Base-by-base conservation (phyloP, 2,888 invertebrate species). In the Tholera decimalis region DNA sequence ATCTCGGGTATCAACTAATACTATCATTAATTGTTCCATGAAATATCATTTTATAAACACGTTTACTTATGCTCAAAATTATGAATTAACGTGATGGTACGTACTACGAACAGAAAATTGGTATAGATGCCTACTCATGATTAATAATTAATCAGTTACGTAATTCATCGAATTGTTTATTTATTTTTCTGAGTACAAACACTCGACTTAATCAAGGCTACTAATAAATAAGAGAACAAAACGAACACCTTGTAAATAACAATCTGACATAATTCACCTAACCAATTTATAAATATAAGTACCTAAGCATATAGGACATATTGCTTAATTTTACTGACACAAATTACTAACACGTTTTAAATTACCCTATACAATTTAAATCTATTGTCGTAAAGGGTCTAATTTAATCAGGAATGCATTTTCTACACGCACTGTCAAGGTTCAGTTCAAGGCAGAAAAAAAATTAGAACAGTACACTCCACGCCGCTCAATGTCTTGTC, bases 401-500 rank as follows among this genome's bases (percentile, higher is more conserved):
- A 64, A 51, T 70, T 62, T 70, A 33, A 57, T 30, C 55, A 72
- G 54, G 73, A 83, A 78, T 80, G 76, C 73, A 82, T 83, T 83
- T 82, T 77, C 78, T 74, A 82, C 77, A 73, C 73, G 71, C 82
- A 81, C 60, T 72, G 74, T 73, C 83, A 86, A 87, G 86, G 87
- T 76, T 74, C 75, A 80, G 80, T 83, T 86, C 87, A 87, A 86
- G 88, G 80, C 15, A 37, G 72, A 64, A 79, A 79, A 84, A 82
- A 83, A 83, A 72, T 69, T 72, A 73, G 64, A 75, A 69, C 74
- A 83, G 73, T 56, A 83, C 80, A 86, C 92, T 92, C 91, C 83
- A 91, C 80, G 47, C 71, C 78, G 65, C 53, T 74, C 77, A 83
- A 66, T 90, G 89, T 89, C 83, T 82, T 83, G 83, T 81, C 83